Conservation (phyloP, 1,140 invertebrate genomes). For the Leptopilina clavipes region DNA sequence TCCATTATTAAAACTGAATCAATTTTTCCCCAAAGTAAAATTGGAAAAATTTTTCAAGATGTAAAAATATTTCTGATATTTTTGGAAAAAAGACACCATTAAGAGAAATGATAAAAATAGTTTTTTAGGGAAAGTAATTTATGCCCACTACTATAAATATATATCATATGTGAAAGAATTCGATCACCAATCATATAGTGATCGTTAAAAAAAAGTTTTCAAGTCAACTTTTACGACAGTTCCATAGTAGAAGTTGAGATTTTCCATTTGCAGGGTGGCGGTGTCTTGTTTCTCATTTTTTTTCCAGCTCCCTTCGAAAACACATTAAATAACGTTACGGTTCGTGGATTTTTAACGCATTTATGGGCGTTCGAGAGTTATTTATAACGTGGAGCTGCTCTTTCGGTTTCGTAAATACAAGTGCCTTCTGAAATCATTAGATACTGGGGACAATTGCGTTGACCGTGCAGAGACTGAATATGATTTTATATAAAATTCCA, state of each 20-base stretch:
- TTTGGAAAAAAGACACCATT: no score
- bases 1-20: conserved; percentile 60
- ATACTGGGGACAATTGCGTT: no score
- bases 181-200: neutral
- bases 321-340: conserved; percentile 66
- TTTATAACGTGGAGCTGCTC: conserved; percentile 60
- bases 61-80: no score
- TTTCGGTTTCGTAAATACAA: neutral
- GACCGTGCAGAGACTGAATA: no score
- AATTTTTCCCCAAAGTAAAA: no score
- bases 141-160: no score
- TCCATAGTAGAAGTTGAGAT: neutral
- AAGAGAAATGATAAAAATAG: no score
- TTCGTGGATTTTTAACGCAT: conserved; percentile 69
- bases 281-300: conserved; percentile 64
- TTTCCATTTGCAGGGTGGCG: conserved; percentile 26
- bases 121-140: no score
- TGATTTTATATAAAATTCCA: no score
- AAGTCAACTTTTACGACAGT: neutral
- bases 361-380: conserved; percentile 68
- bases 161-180: no score
- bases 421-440: no score
- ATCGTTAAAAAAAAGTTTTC: neutral
- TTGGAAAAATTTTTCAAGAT: no score
- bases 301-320: conserved; percentile 59